Evolutionary conservation across 2,888 invertebrate genomes (phyloP), one percentile per base, ranked within the genome.

Genomic region (Xanthorhoe spadicearia): DNA sequence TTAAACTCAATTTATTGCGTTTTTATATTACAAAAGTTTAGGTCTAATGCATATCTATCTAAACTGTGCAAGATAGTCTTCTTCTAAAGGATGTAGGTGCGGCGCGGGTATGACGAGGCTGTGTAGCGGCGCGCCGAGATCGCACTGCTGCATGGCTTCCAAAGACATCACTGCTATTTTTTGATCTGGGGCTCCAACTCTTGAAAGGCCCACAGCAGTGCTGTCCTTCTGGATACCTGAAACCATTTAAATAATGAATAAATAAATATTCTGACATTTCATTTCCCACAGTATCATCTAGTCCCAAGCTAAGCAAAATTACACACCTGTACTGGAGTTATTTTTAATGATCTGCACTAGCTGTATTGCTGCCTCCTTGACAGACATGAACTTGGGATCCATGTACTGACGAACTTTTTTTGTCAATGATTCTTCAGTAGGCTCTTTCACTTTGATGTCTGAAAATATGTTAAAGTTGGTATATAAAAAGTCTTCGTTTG

Each of bases 391-490:
- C 76, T 96, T 95, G 0, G 99, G 97, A 4, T 98, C 97, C 95
- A 98, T 97, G 86, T 97, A 99, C 78, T 97, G 96, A 71, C 96
- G 96, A 72, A 96, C 95, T 83, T 98, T 98, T 86, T 96, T 98
- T 81, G 97, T 97, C 74, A 99, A 86, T 79, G 98, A 99, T 85
- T 99, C 99, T 73, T 97, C 94, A 23, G 98, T 98, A 70, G 99
- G 99, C 87, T 99, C 99, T 90, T 99, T 99, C 0, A 99, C 97
- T 94, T 99, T 99, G 68, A 99, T 99, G 92, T 99, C 99, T 95
- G 94, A 79, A 92, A 63, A 56, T 51, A 17, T 15, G 6, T 48
- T 17, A 0, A 17, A 5, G 15, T 2, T 17, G 17, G 5, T 23
- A 55, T 53, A 50, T 38, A 49, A 52, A 32, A n/a, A 19, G n/a